These are phyloP conservation scores for Megathymus violae DNA, from an alignment of 1,140 invertebrate genomes.

Conservation along the genomic window DNA sequence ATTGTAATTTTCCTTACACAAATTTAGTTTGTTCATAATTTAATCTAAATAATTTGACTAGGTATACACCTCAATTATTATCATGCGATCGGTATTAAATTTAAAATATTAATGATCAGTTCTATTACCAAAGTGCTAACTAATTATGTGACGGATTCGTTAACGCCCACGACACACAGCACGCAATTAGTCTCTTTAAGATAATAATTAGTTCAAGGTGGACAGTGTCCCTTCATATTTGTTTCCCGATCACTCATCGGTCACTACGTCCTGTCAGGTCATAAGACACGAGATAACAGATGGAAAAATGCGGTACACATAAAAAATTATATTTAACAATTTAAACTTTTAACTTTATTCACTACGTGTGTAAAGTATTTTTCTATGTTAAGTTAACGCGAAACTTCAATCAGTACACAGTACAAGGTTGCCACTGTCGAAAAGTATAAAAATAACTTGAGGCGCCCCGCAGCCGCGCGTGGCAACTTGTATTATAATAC, in stretches of 20 bases:
- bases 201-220: background rate
- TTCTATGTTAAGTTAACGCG: constrained; percentile 8
- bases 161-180: constrained; percentile 2
- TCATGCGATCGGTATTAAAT: background rate
- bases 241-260: background rate
- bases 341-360: constrained; percentile 3
- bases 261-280: background rate
- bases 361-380: constrained; percentile 6
- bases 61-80: constrained; percentile 11
- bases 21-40: background rate
- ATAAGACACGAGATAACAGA: background rate
- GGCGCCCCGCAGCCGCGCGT: constrained; percentile 52
- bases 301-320: background rate
- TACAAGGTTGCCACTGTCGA: constrained; percentile 22
- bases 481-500: constrained; percentile 79
- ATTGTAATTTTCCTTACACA: background rate
- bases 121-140: too few species aligned
- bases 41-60: constrained; percentile 27
- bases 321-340: constrained; percentile 8
- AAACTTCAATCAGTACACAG: constrained; percentile 32
- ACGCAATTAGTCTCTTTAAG: constrained; percentile 1
- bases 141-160: constrained; percentile 28
- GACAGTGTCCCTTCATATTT: background rate
- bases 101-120: background rate
- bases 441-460: constrained; percentile 34